Base-by-base conservation (phyloP, 2,797 vertebrate genomes). In the Erethizon dorsatum region DNA sequence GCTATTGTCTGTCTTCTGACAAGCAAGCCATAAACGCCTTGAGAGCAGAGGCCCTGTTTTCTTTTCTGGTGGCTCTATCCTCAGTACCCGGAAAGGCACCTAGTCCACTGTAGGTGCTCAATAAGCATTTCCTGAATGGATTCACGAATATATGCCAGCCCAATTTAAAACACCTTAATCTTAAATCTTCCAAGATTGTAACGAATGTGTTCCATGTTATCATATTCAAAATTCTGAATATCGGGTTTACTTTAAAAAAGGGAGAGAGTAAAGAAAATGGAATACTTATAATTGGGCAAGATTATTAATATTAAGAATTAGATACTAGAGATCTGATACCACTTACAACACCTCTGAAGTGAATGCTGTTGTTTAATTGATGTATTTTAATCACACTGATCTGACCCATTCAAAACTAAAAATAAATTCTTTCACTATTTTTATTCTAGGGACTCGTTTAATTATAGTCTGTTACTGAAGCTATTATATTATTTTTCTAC, bases 381-480 rank as follows among this genome's bases (percentile, higher is more conserved):
- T 75, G 3, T 89, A 28, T 85, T 95, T 97, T 92, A 96, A 97
- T 95, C 95, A 97, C 82, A 95, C 78, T 67, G 12, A 75, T 80
- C 84, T 69, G 5, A 82, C 41, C 57, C 4, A 24, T 83, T 92
- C 95, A 96, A 96, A 97, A 93, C 80, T 96, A 96, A 83, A 10
- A 94, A 95, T 87, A 95, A 93, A 84, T 0, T 85, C 22, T 95
- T 54, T 52, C 65, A 88, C 47, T 80, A 90, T 94, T 97, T 98
- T 97, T 82, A 94, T 71, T 90, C 20, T 77, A 96, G 41, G 54
- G 83, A 15, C 90, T 94, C 95, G 92, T 88, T 97, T 94, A 94
- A 96, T 96, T 95, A 94, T 80, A 69, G 93, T 98, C 91, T 97
- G 59, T 86, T 96, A 96, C 54, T 93, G 83, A 4, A 75, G 96